Conservation (phyloP, 2,888 invertebrate species). For the Lasioglossum vierecki region DNA sequence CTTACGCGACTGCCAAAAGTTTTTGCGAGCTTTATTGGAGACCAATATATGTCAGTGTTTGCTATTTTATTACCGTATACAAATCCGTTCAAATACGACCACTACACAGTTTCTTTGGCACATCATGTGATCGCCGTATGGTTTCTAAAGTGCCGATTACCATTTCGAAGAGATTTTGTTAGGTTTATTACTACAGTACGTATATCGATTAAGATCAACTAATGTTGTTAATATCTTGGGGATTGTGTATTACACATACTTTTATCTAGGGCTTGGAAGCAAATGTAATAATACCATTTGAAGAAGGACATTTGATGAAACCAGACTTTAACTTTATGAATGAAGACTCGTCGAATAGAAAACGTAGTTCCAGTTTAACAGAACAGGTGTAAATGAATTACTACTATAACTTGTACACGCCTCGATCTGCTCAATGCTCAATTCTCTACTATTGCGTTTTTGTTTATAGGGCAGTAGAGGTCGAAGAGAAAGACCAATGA, state of each 20-base stretch:
- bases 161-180: slow-evolving; percentile 95
- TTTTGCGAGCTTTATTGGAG: slow-evolving; percentile 94
- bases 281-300: slow-evolving; percentile 93
- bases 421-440: not conserved
- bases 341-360: slow-evolving; percentile 96
- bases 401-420: not conserved
- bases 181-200: slow-evolving; percentile 94
- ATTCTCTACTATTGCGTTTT: not conserved
- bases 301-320: slow-evolving; percentile 89
- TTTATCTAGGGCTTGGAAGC: slow-evolving; percentile 90
- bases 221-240: not conserved
- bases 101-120: slow-evolving; percentile 97
- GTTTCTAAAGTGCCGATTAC: slow-evolving; percentile 97
- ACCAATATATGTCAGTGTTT: slow-evolving; percentile 98
- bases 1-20: slow-evolving; percentile 95
- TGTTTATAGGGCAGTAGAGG: slow-evolving; percentile 84
- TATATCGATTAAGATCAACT: slow-evolving; percentile 49
- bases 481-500: slow-evolving; percentile 83
- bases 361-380: slow-evolving; percentile 94
- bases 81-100: slow-evolving; percentile 97
- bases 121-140: slow-evolving; percentile 98
- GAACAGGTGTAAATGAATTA: slow-evolving; percentile 85
- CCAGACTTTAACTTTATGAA: slow-evolving; percentile 87
- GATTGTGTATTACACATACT: slow-evolving; percentile 6
- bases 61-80: slow-evolving; percentile 98